Conservation (phyloP, 1,140 invertebrate species). For the Cherax quadricarinatus region DNA sequence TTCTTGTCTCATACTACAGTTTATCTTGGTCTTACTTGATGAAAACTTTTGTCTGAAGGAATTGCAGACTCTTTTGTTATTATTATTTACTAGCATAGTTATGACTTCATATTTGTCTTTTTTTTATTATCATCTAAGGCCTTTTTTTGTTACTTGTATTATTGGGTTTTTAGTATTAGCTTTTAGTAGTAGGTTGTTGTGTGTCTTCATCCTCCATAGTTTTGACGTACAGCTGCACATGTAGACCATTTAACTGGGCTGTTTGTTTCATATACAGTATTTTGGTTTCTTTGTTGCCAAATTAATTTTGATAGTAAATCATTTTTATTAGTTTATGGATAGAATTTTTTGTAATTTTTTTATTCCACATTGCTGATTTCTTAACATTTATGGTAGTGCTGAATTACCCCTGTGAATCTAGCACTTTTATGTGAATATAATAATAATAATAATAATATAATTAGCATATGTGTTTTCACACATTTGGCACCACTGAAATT, state of each 20-base stretch:
- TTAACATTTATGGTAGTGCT: too few species aligned
- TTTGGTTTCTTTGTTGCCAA: slow-evolving; percentile 61
- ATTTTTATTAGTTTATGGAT: neutral
- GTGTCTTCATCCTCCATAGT: neutral
- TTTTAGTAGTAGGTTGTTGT: neutral
- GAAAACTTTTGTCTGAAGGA: neutral
- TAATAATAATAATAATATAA: too few species aligned
- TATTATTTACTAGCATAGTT: neutral
- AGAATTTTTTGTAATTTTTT: neutral
- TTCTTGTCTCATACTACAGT: neutral
- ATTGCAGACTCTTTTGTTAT: neutral
- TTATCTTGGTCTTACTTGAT: neutral
- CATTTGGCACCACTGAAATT: slow-evolving; percentile 59
- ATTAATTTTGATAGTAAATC: neutral
- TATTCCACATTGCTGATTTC: too few species aligned
- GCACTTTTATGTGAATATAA: too few species aligned
- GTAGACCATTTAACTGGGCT: slow-evolving; percentile 27
- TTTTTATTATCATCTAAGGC: neutral
- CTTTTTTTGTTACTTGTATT: neutral
- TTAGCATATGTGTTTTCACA: too few species aligned
- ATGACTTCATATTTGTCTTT: neutral
- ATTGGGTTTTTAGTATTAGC: neutral
- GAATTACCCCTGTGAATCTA: too few species aligned
- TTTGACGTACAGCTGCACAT: slow-evolving; percentile 32
- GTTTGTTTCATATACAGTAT: neutral